phyloP scores from a whole-genome alignment of 2,113 vertebrate species.

The Amazona guildingii region DNA sequence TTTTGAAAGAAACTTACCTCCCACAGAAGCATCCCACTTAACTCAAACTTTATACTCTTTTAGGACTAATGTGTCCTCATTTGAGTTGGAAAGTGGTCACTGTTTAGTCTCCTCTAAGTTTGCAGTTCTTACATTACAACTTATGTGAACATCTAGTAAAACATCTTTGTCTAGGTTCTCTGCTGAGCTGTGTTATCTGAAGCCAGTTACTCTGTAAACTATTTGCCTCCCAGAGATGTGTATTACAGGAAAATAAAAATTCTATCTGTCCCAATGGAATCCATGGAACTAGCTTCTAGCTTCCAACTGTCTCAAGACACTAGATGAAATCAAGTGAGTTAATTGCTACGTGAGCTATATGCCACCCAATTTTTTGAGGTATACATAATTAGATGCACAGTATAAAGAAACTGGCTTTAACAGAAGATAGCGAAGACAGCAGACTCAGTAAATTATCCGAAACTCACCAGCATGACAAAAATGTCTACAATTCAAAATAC shows the following conservation, averaged over 20 bases:
- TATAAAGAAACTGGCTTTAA: background rate
- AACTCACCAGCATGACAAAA: background rate
- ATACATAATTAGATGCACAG: background rate
- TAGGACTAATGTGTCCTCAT: background rate
- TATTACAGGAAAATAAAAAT: background rate
- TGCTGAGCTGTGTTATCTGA: background rate
- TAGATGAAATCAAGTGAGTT: background rate
- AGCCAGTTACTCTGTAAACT: background rate
- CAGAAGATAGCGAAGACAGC: background rate
- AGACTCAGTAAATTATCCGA: background rate
- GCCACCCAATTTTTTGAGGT: background rate
- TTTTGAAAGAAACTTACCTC: background rate
- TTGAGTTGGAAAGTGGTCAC: background rate
- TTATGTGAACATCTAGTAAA: background rate
- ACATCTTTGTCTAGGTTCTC: background rate
- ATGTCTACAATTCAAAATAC: background rate
- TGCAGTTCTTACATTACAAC: background rate
- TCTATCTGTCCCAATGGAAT: background rate
- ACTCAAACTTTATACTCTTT: background rate
- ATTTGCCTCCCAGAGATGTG: background rate
- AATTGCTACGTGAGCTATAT: background rate
- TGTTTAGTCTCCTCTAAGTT: background rate
- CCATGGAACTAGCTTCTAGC: background rate
- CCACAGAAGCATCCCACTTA: background rate
- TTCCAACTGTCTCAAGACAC: background rate